A percentile compares a stretch with the other conserved stretches of the same genome.
Evolutionary conservation across 2,888 invertebrate genomes (phyloP).

Genomic region (Thymelicus sylvestris): DNA sequence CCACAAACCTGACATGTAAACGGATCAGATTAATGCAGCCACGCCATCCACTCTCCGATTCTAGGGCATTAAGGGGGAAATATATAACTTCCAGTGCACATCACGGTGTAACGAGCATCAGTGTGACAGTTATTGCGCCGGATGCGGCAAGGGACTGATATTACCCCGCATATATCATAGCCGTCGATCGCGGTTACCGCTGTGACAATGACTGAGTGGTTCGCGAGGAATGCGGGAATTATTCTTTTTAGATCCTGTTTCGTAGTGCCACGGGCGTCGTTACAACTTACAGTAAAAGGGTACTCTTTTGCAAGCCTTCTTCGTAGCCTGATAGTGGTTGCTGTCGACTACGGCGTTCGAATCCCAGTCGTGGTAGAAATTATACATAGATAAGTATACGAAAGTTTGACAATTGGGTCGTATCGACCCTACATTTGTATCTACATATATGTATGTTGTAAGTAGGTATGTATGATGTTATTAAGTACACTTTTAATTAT

Average conservation of each 20-base stretch:
- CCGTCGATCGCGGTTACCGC: slow-evolving; percentile 25
- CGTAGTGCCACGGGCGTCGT: too few relatives aligned
- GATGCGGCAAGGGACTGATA: slow-evolving; percentile 24
- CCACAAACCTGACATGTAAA: background rate
- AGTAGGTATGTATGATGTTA: too few relatives aligned
- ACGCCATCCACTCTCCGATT: background rate
- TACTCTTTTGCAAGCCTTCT: too few relatives aligned
- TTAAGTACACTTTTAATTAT: too few relatives aligned
- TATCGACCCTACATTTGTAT: too few relatives aligned
- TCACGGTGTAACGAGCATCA: slow-evolving; percentile 12
- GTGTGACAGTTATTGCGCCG: slow-evolving; percentile 21
- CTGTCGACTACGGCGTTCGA: too few relatives aligned
- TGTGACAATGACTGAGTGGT: slow-evolving; percentile 26
- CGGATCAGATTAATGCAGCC: background rate
- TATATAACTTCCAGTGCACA: slow-evolving; percentile 7
- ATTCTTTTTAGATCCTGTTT: background rate
- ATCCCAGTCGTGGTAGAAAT: too few relatives aligned
- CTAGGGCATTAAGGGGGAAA: slow-evolving; percentile 7
- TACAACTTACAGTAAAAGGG: too few relatives aligned
- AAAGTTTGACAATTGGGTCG: too few relatives aligned
- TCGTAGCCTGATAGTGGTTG: too few relatives aligned
- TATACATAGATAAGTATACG: too few relatives aligned
- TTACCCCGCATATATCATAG: slow-evolving; percentile 27
- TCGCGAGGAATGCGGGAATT: slow-evolving; percentile 3
- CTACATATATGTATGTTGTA: too few relatives aligned